Conservation (phyloP, 2,113 vertebrate genomes). For the Zosterops japonicus region DNA sequence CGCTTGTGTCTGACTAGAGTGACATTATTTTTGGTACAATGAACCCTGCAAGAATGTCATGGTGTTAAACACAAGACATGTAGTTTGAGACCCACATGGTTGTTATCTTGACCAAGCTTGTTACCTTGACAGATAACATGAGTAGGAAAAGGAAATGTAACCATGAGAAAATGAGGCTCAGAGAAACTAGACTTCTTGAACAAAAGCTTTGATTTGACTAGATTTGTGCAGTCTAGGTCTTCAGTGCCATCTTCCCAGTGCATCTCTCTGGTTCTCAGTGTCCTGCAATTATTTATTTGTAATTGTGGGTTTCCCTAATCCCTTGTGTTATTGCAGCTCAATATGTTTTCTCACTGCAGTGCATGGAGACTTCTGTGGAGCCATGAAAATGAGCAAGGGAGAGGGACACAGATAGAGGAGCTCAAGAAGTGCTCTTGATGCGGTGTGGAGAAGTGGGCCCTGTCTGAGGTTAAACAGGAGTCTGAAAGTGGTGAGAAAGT, state of each 20-base stretch:
- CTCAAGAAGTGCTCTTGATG: not conserved
- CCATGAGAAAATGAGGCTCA: not conserved
- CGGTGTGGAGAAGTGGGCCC: not conserved
- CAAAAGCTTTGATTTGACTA: not conserved
- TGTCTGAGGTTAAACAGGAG: not conserved
- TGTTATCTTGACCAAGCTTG: not conserved
- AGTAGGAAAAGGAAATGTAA: not conserved
- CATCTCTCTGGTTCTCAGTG: not conserved
- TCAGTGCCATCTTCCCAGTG: not conserved
- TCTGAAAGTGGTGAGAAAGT: not conserved
- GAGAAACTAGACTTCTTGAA: not conserved
- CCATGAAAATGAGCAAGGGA: not conserved
- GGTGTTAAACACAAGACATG: not conserved
- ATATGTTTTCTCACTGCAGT: accelerated
- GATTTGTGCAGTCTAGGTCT: not conserved
- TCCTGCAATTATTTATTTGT: not conserved
- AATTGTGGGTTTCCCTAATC: not conserved
- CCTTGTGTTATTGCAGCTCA: not conserved
- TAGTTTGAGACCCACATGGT: not conserved
- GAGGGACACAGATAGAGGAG: not conserved
- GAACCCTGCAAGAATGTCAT: not conserved
- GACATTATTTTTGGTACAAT: not conserved
- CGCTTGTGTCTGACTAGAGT: not conserved
- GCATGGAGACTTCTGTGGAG: not conserved
- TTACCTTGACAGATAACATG: not conserved